These are phyloP conservation scores for Troides oblongomaculatus DNA, from an alignment of 2,888 invertebrate species.

Conservation along the genomic window DNA sequence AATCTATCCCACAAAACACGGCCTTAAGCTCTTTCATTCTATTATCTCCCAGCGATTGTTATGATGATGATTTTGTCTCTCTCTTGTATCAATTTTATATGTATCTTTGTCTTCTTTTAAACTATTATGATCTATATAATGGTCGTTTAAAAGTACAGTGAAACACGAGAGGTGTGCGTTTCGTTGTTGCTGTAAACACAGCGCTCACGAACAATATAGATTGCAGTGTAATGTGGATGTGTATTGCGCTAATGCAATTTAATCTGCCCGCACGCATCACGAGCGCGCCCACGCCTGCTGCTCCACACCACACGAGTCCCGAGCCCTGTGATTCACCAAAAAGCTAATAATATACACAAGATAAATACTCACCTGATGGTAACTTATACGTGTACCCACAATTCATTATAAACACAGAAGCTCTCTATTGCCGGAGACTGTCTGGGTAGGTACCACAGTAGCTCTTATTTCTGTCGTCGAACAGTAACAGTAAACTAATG, in stretches of 20 bases:
- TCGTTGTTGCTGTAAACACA: slow-evolving; percentile 35
- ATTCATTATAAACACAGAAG: too few species aligned
- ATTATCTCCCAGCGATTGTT: too few species aligned
- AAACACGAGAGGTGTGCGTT: slow-evolving; percentile 1
- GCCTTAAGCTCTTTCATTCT: too few species aligned
- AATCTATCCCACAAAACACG: too few species aligned
- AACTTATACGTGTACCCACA: too few species aligned
- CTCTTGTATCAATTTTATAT: too few species aligned
- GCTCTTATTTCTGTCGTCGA: too few species aligned
- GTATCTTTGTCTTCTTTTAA: background rate
- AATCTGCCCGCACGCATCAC: slow-evolving; percentile 76
- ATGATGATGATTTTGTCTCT: too few species aligned
- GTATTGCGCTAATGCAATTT: slow-evolving; percentile 69
- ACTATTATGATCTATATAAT: background rate
- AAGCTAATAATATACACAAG: background rate
- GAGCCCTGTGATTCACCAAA: slow-evolving; percentile 37
- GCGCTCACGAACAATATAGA: slow-evolving; percentile 37
- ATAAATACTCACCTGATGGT: background rate
- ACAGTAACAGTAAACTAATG: too few species aligned
- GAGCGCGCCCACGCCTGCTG: slow-evolving; percentile 66
- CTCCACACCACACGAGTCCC: slow-evolving; percentile 53
- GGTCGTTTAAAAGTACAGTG: background rate
- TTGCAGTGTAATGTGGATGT: slow-evolving; percentile 42
- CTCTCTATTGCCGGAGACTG: too few species aligned
- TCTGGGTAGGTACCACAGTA: too few species aligned